Conservation (phyloP, 2,113 vertebrate genomes). For the Channa maculata region DNA sequence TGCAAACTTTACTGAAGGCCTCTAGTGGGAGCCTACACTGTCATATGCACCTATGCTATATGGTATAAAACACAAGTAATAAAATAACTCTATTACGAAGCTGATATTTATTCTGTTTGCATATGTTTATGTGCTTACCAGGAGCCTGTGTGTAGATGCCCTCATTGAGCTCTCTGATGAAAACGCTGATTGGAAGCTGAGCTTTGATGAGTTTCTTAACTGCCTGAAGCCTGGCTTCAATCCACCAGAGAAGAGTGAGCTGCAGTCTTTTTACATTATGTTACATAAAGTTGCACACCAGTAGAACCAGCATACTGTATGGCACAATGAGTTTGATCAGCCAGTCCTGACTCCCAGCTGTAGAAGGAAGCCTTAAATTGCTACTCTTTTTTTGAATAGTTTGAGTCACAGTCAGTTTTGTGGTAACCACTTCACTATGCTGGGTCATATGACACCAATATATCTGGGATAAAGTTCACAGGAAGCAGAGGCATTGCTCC, state of each 20-base stretch:
- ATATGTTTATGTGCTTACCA: conserved; percentile 68
- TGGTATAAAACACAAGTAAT: conserved; percentile 1
- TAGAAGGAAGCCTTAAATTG: conserved; percentile 1
- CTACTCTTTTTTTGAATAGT: not conserved
- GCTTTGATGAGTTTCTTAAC: conserved; percentile 97
- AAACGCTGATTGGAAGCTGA: conserved; percentile 98
- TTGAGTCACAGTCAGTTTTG: conserved; percentile 4
- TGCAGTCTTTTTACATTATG: not conserved
- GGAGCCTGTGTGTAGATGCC: conserved; percentile 96
- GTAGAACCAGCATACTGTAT: not conserved
- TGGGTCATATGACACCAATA: conserved; percentile 11
- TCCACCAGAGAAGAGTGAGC: conserved; percentile 96
- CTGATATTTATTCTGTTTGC: conserved; percentile 10
- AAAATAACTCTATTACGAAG: no score
- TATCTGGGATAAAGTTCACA: conserved; percentile 69
- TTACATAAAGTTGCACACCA: not conserved
- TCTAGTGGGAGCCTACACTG: conserved; percentile 11
- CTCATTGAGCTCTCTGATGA: conserved; percentile 99
- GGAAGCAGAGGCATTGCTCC: conserved; percentile 40
- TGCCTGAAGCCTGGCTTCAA: conserved; percentile 96
- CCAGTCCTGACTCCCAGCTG: not conserved
- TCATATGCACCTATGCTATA: conserved; percentile 35
- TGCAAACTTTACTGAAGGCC: conserved; percentile 41
- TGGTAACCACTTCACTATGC: not conserved
- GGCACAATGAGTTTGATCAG: not conserved